Percentiles rank a stretch among this genome's conserved stretches.
Evolutionary conservation across 2,113 vertebrate species (phyloP).

Genomic region (Asarcornis scutulata): DNA sequence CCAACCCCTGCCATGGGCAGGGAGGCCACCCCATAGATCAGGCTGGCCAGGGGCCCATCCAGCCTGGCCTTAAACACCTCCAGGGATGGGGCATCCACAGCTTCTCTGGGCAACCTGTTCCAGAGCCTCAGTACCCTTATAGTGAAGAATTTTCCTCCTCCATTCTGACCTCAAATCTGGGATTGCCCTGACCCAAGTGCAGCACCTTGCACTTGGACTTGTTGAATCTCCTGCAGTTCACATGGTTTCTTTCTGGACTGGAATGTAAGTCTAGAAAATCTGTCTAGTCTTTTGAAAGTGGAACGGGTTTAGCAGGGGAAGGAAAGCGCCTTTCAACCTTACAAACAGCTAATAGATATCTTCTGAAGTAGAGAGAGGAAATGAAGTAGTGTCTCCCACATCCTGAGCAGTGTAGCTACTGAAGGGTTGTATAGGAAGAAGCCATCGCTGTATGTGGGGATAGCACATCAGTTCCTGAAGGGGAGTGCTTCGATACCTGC

Average conservation of each 20-base stretch:
- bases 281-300: neutral
- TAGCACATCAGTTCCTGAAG: neutral
- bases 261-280: neutral
- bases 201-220: too few relatives aligned
- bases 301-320: slow-evolving; percentile 5
- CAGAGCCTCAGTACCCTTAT: too few relatives aligned
- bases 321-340: neutral
- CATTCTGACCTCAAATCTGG: too few relatives aligned
- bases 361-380: slow-evolving; percentile 47
- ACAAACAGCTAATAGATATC: neutral
- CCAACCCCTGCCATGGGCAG: too few relatives aligned
- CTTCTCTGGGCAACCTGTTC: too few relatives aligned
- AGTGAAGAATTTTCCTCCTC: too few relatives aligned
- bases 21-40: too few relatives aligned
- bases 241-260: neutral
- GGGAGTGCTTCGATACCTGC: neutral
- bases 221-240: too few relatives aligned
- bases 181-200: too few relatives aligned
- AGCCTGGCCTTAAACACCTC: too few relatives aligned
- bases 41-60: too few relatives aligned
- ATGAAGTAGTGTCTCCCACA: slow-evolving; percentile 29
- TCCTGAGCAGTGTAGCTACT: slow-evolving; percentile 46
- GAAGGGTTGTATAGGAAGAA: neutral
- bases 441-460: neutral
- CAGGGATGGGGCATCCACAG: too few relatives aligned